Conservation (phyloP, 2,113 vertebrate species). For the Tiliqua scincoides region DNA sequence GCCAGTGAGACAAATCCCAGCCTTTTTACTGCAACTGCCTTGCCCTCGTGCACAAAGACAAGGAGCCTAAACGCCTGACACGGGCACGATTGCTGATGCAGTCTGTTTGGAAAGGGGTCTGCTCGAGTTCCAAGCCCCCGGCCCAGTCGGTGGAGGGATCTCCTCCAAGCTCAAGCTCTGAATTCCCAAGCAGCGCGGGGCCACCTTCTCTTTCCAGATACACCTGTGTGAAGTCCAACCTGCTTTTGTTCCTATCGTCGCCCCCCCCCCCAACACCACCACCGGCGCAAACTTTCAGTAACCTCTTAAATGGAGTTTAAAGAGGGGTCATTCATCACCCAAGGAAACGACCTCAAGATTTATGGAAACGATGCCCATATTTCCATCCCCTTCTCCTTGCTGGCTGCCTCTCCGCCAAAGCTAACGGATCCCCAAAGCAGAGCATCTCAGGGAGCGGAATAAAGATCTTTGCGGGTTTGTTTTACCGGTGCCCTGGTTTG, state of each 20-base stretch:
- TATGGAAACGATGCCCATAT: conserved; percentile 15
- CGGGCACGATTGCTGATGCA: too few relatives aligned
- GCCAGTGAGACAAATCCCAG: too few relatives aligned
- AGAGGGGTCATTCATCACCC: conserved; percentile 18
- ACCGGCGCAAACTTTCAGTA: neutral
- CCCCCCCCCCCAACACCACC: neutral
- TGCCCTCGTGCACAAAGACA: neutral
- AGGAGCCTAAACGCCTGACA: too few relatives aligned
- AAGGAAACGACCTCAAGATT: neutral
- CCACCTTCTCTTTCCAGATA: neutral
- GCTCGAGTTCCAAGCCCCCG: too few relatives aligned
- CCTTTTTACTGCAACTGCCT: neutral
- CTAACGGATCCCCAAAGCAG: neutral
- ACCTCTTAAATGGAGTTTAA: conserved; percentile 27
- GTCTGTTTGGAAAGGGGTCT: too few relatives aligned
- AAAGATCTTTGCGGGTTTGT: neutral
- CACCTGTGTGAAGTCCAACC: neutral
- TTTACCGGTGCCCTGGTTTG: neutral
- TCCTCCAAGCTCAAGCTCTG: neutral
- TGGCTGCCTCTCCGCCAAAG: neutral
- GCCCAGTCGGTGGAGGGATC: too few relatives aligned
- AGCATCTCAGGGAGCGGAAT: neutral
- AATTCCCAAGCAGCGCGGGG: neutral
- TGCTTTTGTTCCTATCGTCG: too few relatives aligned
- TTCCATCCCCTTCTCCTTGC: neutral